Evolutionary conservation across 2,888 invertebrate genomes (phyloP).

Genomic region (Stegophylla sp.): DNA sequence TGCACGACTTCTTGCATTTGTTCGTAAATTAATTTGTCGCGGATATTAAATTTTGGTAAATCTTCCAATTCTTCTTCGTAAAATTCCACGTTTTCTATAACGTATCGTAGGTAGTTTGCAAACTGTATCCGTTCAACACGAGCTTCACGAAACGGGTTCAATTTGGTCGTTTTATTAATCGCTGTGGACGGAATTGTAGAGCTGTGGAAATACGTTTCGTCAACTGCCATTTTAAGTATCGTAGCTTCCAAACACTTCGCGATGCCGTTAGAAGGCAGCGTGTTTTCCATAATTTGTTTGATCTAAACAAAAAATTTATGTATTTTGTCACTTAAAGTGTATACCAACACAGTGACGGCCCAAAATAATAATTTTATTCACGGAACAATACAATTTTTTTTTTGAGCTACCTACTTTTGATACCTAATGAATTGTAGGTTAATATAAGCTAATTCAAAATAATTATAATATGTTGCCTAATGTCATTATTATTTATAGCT

Average conservation of each 20-base stretch:
- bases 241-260: not conserved
- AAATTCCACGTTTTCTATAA: not conserved
- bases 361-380: not conserved
- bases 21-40: slow-evolving; percentile 5
- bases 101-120: slow-evolving; percentile 4
- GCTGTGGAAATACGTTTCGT: not conserved
- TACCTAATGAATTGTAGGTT: too few species aligned
- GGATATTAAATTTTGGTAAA: not conserved
- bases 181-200: too few species aligned
- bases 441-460: not conserved
- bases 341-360: too few species aligned
- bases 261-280: not conserved
- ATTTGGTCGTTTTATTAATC: not conserved
- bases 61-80: not conserved
- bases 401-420: not conserved
- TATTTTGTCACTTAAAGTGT: too few species aligned
- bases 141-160: not conserved
- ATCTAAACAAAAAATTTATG: not conserved
- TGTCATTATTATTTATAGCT: too few species aligned
- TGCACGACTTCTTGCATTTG: not conserved
- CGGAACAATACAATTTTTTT: not conserved
- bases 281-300: slow-evolving; percentile 22
- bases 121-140: not conserved
- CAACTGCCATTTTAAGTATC: slow-evolving; percentile 8
- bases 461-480: not conserved